Conservation (phyloP, 2,797 vertebrate genomes). For the Nannoperca obscura region DNA sequence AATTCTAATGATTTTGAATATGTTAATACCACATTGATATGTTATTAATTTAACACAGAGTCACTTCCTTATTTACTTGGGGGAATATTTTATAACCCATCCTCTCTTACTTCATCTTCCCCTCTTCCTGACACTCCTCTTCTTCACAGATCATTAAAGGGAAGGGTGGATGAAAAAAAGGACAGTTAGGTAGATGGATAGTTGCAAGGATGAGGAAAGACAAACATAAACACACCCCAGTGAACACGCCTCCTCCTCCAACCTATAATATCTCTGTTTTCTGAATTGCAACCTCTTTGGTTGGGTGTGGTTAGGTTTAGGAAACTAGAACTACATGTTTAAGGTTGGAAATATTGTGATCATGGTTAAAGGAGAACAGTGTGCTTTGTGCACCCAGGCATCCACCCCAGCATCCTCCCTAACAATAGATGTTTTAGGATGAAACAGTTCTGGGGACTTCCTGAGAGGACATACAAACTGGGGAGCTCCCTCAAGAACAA, state of each 20-base stretch:
- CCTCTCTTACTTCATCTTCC: not conserved
- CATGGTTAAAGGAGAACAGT: not conserved
- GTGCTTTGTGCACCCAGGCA: not conserved
- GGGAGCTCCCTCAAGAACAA: no score
- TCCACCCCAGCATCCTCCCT: not conserved
- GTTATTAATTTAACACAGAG: not conserved
- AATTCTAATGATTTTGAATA: not conserved
- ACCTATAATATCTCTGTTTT: not conserved
- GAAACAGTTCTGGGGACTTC: no score
- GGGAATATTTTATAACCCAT: not conserved
- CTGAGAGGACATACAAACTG: no score
- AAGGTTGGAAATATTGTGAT: not conserved
- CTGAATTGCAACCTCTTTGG: not conserved
- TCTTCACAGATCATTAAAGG: constrained; percentile 64
- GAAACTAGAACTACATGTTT: not conserved
- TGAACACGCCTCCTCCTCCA: constrained; percentile 40
- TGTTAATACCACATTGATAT: not conserved
- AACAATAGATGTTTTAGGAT: no score
- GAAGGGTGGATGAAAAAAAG: constrained; percentile 16
- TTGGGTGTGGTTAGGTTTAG: not conserved
- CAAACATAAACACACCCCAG: constrained; percentile 48
- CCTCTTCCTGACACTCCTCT: constrained; percentile 3
- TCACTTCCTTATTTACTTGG: not conserved
- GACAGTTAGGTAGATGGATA: constrained; percentile 11
- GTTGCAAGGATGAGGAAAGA: constrained; percentile 30